Conservation (phyloP, 2,888 invertebrate genomes). For the Liopterus haemorrhoidalis region DNA sequence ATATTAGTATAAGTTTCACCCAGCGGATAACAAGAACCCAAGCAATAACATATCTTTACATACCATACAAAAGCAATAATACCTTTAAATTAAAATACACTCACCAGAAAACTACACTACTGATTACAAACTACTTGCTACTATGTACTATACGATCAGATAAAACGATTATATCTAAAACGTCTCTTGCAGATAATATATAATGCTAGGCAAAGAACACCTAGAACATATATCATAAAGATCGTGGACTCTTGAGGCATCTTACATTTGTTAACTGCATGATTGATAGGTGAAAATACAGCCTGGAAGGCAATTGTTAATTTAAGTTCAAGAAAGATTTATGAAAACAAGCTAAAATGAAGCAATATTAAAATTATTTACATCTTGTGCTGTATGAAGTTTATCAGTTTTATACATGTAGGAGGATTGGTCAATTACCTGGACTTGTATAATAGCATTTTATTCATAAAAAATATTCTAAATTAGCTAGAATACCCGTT, state of each 20-base stretch:
- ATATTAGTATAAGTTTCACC: too few species aligned
- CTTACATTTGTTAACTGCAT: slow-evolving; percentile 67
- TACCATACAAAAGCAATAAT: too few species aligned
- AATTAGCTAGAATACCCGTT: too few species aligned
- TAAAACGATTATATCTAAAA: too few species aligned
- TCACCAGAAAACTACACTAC: too few species aligned
- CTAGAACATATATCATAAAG: slow-evolving; percentile 54
- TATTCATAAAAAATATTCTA: slow-evolving; percentile 14
- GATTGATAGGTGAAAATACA: slow-evolving; percentile 65
- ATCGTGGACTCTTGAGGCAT: slow-evolving; percentile 76
- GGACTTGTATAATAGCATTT: not conserved
- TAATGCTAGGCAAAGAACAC: slow-evolving; percentile 45
- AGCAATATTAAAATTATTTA: slow-evolving; percentile 15
- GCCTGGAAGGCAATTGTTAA: slow-evolving; percentile 56
- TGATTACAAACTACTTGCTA: too few species aligned
- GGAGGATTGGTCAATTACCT: slow-evolving; percentile 1
- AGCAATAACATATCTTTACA: too few species aligned
- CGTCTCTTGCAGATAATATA: too few species aligned
- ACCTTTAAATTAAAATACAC: too few species aligned
- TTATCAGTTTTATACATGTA: slow-evolving; percentile 4
- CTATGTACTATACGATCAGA: too few species aligned
- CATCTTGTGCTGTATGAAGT: too few species aligned
- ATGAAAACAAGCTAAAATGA: slow-evolving; percentile 5
- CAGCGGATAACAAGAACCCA: too few species aligned
- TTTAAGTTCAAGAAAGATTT: slow-evolving; percentile 28